Conservation (phyloP, 2,797 vertebrate species). For the Microtus agrestis region DNA sequence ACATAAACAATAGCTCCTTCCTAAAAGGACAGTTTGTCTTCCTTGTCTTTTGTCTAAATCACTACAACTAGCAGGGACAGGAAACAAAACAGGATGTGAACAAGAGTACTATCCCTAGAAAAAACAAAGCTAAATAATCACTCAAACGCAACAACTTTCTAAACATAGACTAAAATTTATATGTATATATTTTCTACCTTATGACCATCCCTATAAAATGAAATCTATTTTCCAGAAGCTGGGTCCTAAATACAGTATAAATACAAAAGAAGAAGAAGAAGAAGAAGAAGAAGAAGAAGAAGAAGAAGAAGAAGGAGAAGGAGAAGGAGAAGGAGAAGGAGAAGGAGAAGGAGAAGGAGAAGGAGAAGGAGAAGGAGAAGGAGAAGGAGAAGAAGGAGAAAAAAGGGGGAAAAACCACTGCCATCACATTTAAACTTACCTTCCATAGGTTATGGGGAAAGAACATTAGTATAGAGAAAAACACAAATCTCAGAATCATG, state of each 20-base stretch:
- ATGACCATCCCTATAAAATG: neutral
- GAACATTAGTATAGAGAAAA: neutral
- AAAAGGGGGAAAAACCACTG: accelerated
- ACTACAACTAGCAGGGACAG: slow-evolving; percentile 92
- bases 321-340: too few species aligned
- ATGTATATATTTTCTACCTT: neutral
- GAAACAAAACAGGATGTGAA: slow-evolving; percentile 69
- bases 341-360: too few species aligned
- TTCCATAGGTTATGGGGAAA: neutral
- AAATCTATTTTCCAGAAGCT: neutral
- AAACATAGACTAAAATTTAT: slow-evolving; percentile 28
- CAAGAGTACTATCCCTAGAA: slow-evolving; percentile 47
- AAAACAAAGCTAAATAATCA: slow-evolving; percentile 47
- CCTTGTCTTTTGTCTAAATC: slow-evolving; percentile 97
- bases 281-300: too few species aligned
- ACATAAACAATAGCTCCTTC: slow-evolving; percentile 99
- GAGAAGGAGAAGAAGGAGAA: accelerated
- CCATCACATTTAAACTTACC: neutral
- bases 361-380: too few species aligned
- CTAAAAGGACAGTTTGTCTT: slow-evolving; percentile 98
- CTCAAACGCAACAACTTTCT: neutral
- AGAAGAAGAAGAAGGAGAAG: too few species aligned
- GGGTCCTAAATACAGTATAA: neutral
- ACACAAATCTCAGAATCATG: neutral
- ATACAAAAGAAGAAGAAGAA: too few species aligned